phyloP scores from a whole-genome alignment of 2,797 vertebrate genomes.

The Passerculus sandwichensis region DNA sequence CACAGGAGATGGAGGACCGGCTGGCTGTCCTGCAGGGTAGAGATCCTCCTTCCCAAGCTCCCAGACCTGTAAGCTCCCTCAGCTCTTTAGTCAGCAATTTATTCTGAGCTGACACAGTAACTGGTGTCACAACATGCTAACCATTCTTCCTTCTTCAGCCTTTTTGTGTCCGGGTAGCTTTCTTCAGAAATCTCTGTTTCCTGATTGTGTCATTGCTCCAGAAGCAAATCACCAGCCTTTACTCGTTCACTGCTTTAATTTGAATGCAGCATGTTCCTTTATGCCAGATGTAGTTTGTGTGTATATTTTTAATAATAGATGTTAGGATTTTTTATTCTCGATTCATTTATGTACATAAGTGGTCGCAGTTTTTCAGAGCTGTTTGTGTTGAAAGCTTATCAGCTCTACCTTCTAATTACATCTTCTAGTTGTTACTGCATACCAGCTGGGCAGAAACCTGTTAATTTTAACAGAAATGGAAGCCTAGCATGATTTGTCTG shows the following conservation, averaged over 20 bases:
- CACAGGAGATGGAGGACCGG: slow-evolving; percentile 88
- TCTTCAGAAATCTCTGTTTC: not conserved
- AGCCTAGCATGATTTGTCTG: not conserved
- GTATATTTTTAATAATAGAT: not conserved
- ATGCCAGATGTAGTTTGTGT: not conserved
- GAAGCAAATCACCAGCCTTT: not conserved
- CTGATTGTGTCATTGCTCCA: not conserved
- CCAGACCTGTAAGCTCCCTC: slow-evolving; percentile 78
- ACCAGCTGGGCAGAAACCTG: not conserved
- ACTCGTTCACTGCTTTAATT: not conserved
- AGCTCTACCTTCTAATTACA: not conserved
- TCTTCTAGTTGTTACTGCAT: not conserved
- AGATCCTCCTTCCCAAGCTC: slow-evolving; percentile 77
- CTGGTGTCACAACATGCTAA: not conserved
- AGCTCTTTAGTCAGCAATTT: not conserved
- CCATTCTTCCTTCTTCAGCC: not conserved
- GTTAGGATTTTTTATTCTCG: not conserved
- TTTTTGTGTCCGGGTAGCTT: not conserved
- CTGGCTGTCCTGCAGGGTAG: slow-evolving; percentile 86
- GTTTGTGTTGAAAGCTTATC: not conserved
- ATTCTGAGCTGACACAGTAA: not conserved
- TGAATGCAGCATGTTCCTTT: not conserved
- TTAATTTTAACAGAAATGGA: not conserved
- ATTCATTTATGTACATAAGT: not conserved
- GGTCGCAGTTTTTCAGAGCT: not conserved